phyloP scores from a whole-genome alignment of 2,888 invertebrate species.

The Lepidonotus clava region DNA sequence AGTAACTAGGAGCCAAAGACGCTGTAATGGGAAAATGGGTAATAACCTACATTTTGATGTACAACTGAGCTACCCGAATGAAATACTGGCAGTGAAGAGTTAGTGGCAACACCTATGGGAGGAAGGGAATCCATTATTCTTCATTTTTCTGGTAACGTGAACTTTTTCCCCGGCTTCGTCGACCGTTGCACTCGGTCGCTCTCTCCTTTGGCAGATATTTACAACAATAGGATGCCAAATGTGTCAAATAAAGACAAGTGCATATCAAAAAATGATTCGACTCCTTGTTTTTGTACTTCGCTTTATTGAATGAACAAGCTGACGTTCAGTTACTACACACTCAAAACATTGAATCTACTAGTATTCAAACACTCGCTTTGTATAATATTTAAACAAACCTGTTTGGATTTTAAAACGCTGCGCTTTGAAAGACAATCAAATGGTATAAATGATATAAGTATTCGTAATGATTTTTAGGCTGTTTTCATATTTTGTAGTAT shows the following conservation, averaged over 20 bases:
- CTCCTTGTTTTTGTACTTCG: neutral
- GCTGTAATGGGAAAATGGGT: neutral
- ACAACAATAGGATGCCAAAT: conserved; percentile 46
- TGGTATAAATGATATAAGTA: too few species aligned
- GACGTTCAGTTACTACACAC: too few species aligned
- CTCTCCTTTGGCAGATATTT: conserved; percentile 43
- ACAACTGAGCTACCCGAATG: neutral
- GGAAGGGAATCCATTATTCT: neutral
- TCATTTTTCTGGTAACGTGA: neutral
- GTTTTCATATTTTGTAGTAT: too few species aligned
- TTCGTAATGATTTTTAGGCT: too few species aligned
- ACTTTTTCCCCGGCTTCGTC: conserved; percentile 17
- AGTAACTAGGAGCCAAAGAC: neutral
- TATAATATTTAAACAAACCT: too few species aligned
- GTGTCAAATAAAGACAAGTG: conserved; percentile 52
- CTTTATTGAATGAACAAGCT: too few species aligned
- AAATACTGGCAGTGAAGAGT: conserved; percentile 7
- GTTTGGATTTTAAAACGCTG: too few species aligned
- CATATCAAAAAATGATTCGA: conserved; percentile 32
- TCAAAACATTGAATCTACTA: too few species aligned
- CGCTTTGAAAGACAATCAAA: too few species aligned
- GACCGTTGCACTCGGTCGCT: conserved; percentile 39
- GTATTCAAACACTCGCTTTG: too few species aligned
- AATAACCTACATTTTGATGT: neutral
- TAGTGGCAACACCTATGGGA: neutral